These are phyloP conservation scores for Halcyon senegalensis DNA, from an alignment of 2,113 vertebrate genomes.

Conservation along the genomic window DNA sequence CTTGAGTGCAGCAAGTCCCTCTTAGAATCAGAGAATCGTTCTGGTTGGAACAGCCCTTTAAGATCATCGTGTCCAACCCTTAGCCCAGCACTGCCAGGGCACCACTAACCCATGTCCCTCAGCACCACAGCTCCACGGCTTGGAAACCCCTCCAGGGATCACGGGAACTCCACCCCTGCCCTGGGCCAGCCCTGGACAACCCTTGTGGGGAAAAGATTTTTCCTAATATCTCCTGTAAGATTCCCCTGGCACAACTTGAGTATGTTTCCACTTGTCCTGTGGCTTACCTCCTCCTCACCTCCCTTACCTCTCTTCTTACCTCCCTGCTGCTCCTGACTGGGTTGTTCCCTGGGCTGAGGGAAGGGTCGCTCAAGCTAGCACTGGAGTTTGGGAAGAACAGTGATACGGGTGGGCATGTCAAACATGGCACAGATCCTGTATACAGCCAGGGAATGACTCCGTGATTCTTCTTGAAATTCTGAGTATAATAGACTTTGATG, in stretches of 20 bases:
- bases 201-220: neutral
- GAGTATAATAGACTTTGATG: neutral
- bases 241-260: neutral
- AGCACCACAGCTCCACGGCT: neutral
- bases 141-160: neutral
- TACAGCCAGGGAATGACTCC: neutral
- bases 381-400: neutral
- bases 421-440: rapidly evolving
- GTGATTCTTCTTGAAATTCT: neutral
- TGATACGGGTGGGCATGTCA: neutral
- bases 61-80: neutral
- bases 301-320: neutral
- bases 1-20: neutral
- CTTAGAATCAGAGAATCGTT: neutral
- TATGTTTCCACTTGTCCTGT: too few species aligned
- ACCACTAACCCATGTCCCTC: neutral
- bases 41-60: neutral
- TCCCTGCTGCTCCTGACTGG: neutral
- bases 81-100: neutral
- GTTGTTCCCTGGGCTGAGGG: neutral
- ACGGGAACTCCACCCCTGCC: neutral
- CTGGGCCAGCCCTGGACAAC: neutral
- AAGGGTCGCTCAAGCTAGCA: neutral
- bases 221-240: neutral
- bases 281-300: too few species aligned